Evolutionary conservation across 2,797 vertebrate species (phyloP), one percentile per base, ranked within the genome.

Genomic region (Galagoides demidoff): DNA sequence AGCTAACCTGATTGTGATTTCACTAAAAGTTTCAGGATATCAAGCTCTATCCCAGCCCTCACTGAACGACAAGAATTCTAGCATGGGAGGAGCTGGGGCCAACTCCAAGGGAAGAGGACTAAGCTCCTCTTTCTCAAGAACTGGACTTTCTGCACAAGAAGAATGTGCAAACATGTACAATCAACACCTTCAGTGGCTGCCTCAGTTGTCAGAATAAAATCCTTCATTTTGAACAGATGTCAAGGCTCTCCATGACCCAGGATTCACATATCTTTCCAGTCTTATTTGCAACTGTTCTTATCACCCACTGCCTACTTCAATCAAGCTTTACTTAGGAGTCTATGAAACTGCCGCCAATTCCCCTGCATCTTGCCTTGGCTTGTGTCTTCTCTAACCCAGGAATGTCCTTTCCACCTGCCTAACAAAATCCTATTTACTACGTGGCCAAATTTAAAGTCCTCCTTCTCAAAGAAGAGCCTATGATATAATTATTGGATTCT

Each of bases 21-120:
- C n/a, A 92, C 43, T 86, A 74, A 95, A 85, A 31, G 8, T 76
- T 89, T 92, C 87, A 93, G 34, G 7, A 61, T 81, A 31, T 93
- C 52, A 66, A 66, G 17, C 23, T 77, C 77, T 16, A 76, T 43
- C n/a, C 84, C 6, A 81, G 76, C 19, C 29, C 59, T 66, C 45
- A 55, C 81, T 64, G 79, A 93, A 95, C 25, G 52, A 86, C 43
- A 95, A 83, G 61, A 71, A 83, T 1, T 73, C 85, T 55, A 89
- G 45, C 77, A 82, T n/a, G 27, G 10, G 77, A 87, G 76, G 76
- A 61, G 8, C 8, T 81, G 14, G 31, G 25, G 43, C 5, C 77
- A 85, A 14, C 45, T 93, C 14, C 45, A 77, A 5, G 61, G 61
- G 64, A 34, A 68, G 64, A 68, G 64, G 39, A 7, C 31, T 37